Base-by-base conservation (phyloP, 1,140 invertebrate species). In the Conopomorpha cramerella region DNA sequence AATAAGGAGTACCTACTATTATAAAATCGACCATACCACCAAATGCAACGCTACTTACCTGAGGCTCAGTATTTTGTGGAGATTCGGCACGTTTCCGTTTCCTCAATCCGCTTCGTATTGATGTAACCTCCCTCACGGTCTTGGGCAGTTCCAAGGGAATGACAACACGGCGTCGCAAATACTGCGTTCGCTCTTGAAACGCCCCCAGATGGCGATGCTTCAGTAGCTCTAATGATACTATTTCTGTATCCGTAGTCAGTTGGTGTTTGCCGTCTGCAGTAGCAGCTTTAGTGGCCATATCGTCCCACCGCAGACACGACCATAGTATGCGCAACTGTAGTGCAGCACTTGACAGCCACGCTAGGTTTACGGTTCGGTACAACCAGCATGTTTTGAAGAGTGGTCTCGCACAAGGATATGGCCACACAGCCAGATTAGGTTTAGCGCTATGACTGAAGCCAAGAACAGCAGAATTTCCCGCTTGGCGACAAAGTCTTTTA, bases 341-440 rank as follows among this genome's bases (percentile, higher is more conserved):
- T 0, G 92, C 92, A 1, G 92, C 91, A 36, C 90, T 84, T 14
- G 93, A 84, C 18, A 97, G 59, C 6, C 91, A 91, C 34, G 83
- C 86, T 8, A 94, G 74, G 48, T 88, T 91, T 2, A 93, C 88
- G 0, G 93, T 96, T 29, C 93, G 84, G 58, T 91, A 99, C 13
- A 95, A 78, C 96, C 96, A 99, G 52, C 92, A 93, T 0, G 93
- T 96, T 72, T 95, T 95, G 57, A 99, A 98, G 2, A 91, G 71
- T 0, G 96, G 96, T 49, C 96, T 81, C 1, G 93, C 87, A 57
- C 95, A 98, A 11, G 93, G 94, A 72, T 98, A 99, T 0, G 92
- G 92, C 96, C 96, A 99, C 2, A 91, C 86, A n/a, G 82, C 73
- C 45, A 83, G 83, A 66, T 96, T 96, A 16, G 88, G 86, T 70